Evolutionary conservation across 2,888 invertebrate genomes (phyloP).

Genomic region (Eremobia ochroleuca): DNA sequence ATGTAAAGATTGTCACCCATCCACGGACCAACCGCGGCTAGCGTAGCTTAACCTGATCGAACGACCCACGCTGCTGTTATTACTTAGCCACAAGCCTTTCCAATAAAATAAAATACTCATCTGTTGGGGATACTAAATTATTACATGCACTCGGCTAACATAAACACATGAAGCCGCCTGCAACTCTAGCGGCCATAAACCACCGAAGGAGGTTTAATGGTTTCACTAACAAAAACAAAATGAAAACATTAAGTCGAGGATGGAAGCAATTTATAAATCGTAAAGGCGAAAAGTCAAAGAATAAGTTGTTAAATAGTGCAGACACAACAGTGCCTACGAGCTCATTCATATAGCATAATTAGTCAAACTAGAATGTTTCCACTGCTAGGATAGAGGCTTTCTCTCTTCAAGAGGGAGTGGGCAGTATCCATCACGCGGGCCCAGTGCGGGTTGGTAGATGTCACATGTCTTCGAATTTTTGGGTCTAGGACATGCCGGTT

Average conservation of each 20-base stretch:
- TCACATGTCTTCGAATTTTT: no score
- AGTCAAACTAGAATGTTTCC: not conserved
- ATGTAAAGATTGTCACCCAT: no score
- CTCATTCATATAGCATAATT: not conserved
- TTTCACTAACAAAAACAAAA: conserved; percentile 61
- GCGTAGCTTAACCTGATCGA: not conserved
- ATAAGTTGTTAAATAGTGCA: conserved; percentile 4
- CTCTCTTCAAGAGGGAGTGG: no score
- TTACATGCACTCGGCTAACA: not conserved
- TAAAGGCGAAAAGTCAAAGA: conserved; percentile 52
- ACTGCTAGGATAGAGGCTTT: no score
- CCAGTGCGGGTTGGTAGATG: no score
- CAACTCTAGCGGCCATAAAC: conserved; percentile 48
- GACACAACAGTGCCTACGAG: conserved; percentile 9
- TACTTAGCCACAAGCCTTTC: not conserved
- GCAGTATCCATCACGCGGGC: no score
- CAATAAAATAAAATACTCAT: not conserved
- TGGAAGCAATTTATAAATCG: conserved; percentile 63
- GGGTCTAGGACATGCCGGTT: no score
- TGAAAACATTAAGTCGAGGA: conserved; percentile 60
- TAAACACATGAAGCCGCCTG: conserved; percentile 9
- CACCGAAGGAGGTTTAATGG: conserved; percentile 52
- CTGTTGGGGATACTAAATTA: conserved; percentile 8
- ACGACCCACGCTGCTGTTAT: not conserved
- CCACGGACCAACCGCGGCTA: no score